Evolutionary conservation across 2,113 vertebrate species (phyloP).

Genomic region (Mastomys coucha): DNA sequence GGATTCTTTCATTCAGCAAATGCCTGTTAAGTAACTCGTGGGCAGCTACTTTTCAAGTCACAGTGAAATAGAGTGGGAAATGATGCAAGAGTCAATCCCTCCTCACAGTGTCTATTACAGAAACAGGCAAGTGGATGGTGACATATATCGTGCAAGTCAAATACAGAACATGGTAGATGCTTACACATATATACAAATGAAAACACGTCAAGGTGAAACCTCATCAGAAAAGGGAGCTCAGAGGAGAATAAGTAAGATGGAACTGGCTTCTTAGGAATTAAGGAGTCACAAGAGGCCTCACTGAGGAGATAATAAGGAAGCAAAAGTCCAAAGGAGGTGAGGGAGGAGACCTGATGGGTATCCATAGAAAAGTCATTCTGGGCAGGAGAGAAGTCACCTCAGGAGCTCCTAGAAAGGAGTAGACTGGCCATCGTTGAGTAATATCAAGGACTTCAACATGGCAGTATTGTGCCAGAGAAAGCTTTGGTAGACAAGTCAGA

Average conservation of each 20-base stretch:
- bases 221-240: not conserved
- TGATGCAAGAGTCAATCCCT: not conserved
- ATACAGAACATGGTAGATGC: not conserved
- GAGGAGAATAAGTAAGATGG: not conserved
- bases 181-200: not conserved
- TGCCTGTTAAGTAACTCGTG: not conserved
- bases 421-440: not conserved
- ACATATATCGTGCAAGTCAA: not conserved
- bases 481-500: not conserved
- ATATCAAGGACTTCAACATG: not conserved
- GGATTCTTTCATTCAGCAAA: conserved; percentile 34
- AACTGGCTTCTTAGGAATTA: not conserved
- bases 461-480: not conserved
- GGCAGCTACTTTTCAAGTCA: not conserved
- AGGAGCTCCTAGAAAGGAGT: not conserved
- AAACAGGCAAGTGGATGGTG: not conserved
- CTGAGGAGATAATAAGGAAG: not conserved
- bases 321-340: not conserved
- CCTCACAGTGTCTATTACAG: not conserved
- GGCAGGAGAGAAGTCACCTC: not conserved
- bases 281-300: not conserved
- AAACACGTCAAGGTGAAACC: not conserved
- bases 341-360: not conserved
- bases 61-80: not conserved
- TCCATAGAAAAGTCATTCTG: not conserved